These are phyloP conservation scores for Macquaria ambigua DNA, from an alignment of 2,113 vertebrate genomes.

Conservation along the genomic window DNA sequence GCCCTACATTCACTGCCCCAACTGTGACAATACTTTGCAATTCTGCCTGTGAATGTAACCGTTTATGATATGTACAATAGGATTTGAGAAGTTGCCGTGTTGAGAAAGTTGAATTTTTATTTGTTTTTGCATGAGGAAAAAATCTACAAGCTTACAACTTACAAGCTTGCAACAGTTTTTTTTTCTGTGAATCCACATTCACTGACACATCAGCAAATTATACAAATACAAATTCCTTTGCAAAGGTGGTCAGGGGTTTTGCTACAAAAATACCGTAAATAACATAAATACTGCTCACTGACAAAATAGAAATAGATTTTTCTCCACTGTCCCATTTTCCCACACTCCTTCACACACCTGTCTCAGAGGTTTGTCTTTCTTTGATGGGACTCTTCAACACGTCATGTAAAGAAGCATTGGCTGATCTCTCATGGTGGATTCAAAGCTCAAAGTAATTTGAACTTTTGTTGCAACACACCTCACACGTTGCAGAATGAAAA, in stretches of 20 bases:
- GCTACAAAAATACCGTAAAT: not conserved
- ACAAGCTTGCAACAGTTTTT: no score
- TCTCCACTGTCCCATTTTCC: not conserved
- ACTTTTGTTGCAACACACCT: not conserved
- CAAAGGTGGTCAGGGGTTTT: not conserved
- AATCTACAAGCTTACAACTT: not conserved
- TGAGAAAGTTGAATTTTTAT: not conserved
- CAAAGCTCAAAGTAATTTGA: not conserved
- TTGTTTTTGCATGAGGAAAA: not conserved
- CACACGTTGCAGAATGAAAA: not conserved
- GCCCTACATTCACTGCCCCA: not conserved
- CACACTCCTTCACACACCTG: not conserved
- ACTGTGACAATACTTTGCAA: not conserved
- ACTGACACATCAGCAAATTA: not conserved
- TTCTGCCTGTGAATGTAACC: not conserved
- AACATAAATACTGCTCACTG: not conserved
- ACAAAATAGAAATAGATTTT: not conserved
- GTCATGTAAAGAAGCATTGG: not conserved
- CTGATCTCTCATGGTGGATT: not conserved
- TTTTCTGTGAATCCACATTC: not conserved
- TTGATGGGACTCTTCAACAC: not conserved
- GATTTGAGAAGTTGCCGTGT: not conserved
- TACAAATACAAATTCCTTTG: not conserved
- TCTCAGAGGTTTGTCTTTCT: no score
- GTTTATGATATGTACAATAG: not conserved